Percentiles rank a stretch among this genome's conserved stretches.
phyloP scores from a whole-genome alignment of 2,888 invertebrate species.

The Carabus problematicus region DNA sequence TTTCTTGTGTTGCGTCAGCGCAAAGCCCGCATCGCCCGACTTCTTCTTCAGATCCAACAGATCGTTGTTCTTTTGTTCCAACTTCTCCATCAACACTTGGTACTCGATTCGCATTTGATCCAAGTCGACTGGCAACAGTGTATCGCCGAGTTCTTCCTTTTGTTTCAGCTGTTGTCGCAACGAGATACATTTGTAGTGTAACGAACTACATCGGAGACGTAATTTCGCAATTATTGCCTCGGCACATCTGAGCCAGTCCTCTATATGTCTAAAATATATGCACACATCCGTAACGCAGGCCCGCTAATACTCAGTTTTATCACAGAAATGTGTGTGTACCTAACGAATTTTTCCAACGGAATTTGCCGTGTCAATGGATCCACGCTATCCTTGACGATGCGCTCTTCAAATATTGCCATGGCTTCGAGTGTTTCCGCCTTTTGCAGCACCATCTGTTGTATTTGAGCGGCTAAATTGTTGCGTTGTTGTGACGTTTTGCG shows the following conservation, averaged over 20 bases:
- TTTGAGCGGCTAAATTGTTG: slow-evolving; percentile 60
- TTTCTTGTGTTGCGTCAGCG: slow-evolving; percentile 63
- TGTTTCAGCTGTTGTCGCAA: slow-evolving; percentile 63
- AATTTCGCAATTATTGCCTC: slow-evolving; percentile 67
- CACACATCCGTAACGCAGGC: slow-evolving; percentile 1
- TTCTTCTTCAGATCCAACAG: slow-evolving; percentile 66
- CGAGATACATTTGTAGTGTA: slow-evolving; percentile 64
- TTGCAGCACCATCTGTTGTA: slow-evolving; percentile 65
- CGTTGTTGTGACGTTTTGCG: slow-evolving; percentile 57
- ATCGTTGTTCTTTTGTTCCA: slow-evolving; percentile 64
- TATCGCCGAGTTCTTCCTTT: slow-evolving; percentile 66
- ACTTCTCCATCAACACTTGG: slow-evolving; percentile 60
- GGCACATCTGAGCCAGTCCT: slow-evolving; percentile 66
- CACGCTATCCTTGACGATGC: slow-evolving; percentile 63
- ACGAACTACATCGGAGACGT: slow-evolving; percentile 64
- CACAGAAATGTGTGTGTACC: too few relatives aligned
- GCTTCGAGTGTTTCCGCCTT: slow-evolving; percentile 63
- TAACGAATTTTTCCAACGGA: slow-evolving; percentile 65
- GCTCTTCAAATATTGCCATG: slow-evolving; percentile 61
- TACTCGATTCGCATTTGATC: slow-evolving; percentile 70
- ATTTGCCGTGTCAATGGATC: slow-evolving; percentile 68
- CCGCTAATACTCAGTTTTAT: neutral
- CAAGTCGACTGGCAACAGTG: slow-evolving; percentile 68
- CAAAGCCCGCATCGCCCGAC: slow-evolving; percentile 66
- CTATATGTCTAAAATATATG: slow-evolving; percentile 61